A percentile compares a stretch with the other conserved stretches of the same genome.
Evolutionary conservation across 2,888 invertebrate genomes (phyloP).

Genomic region (Galerucella calmariensis): DNA sequence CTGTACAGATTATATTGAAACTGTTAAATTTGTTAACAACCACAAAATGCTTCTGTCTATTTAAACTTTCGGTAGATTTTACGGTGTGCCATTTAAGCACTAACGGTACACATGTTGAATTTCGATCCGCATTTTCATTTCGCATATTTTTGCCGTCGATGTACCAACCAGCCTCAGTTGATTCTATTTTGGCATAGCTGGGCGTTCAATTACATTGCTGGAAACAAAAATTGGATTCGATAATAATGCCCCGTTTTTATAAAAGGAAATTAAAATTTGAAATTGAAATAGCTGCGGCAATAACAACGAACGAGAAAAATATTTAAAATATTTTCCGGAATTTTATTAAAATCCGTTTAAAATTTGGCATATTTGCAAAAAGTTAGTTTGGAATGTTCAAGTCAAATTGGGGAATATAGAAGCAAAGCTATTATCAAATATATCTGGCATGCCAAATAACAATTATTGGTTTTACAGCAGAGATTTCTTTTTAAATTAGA

Average conservation of each 20-base stretch:
- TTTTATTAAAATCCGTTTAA: constrained; percentile 1
- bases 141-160: constrained; percentile 11
- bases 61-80: too few species aligned
- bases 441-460: too few species aligned
- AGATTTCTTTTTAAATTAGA: too few species aligned
- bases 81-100: too few species aligned
- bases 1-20: too few species aligned
- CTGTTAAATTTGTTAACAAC: too few species aligned
- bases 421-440: too few species aligned
- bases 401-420: too few species aligned
- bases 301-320: constrained; percentile 18
- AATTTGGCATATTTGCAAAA: constrained; percentile 17
- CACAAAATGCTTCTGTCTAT: too few species aligned
- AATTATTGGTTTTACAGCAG: too few species aligned
- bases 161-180: constrained; percentile 13
- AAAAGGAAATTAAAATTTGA: constrained; percentile 26
- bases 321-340: constrained; percentile 19
- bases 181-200: background rate
- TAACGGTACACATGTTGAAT: background rate
- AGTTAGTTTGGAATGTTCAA: background rate
- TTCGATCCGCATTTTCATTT: constrained; percentile 3
- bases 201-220: constrained; percentile 24
- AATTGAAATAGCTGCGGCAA: constrained; percentile 24
- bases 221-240: constrained; percentile 24
- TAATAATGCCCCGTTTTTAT: constrained; percentile 23